Evolutionary conservation across 2,113 vertebrate species (phyloP), one percentile per base, ranked within the genome.

Genomic region (Oenanthe melanoleuca): DNA sequence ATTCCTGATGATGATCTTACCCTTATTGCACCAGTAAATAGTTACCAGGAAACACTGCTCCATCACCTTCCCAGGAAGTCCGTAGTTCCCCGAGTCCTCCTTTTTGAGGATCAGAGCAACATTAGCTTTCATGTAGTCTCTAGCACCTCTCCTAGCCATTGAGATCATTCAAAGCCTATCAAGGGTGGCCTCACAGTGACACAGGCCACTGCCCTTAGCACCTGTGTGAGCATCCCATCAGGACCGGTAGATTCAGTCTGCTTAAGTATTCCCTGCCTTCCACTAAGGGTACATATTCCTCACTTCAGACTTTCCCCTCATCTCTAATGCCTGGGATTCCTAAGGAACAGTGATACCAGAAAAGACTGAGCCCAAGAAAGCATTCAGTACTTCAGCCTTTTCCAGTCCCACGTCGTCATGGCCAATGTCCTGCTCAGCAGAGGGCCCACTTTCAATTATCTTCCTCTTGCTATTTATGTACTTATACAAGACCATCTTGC

Each of bases 321-420:
- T 23, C 21, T 77, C 63, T 37, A 65, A 49, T 5, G 25, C 28
- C n/a, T 34, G 28, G 17, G 14, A 75, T 38, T 91, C 31, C 50
- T 65, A 12, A 25, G 73, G 8, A 45, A 14, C 20, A 44, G 14
- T 19, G 24, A 15, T 34, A 49, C 5, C 26, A 74, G 12, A 15
- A 31, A 69, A 55, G 44, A 65, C 14, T 15, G 28, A 88, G 10
- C 23, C 25, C 2, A 69, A 38, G 23, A 5, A 3, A 6, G 38
- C n/a, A 70, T 29, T 57, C 34, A 61, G 15, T 44, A 61, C 47
- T 42, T 57, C 53, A 72, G 29, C 17, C 12, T 47, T 44, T 65
- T 57, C 21, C 1, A 2, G 34, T 34, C 29, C 34, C 0, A 0
- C 42, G 34, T 26, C 33, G 49, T 25, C 57, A 49, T 2, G 11